Evolutionary conservation across 2,797 vertebrate species (phyloP).

Genomic region (Sparus aurata): DNA sequence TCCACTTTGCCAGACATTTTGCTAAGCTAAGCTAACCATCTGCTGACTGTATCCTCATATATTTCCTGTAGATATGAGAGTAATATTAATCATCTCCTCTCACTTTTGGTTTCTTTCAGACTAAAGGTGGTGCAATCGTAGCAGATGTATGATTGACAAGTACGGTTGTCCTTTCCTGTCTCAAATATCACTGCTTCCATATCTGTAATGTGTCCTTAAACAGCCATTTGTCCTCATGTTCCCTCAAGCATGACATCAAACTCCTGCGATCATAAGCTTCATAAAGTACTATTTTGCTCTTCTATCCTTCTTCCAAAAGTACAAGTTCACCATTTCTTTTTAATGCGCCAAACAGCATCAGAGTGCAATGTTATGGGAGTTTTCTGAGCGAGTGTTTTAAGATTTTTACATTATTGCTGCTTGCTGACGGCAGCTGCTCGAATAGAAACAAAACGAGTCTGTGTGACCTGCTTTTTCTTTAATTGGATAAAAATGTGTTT

Average conservation of each 20-base stretch:
- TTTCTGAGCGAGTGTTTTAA: conserved; percentile 30
- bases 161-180: not conserved
- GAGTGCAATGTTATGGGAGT: conserved; percentile 28
- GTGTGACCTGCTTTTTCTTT: conserved; percentile 58
- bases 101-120: not conserved
- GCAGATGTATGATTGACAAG: not conserved
- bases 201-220: not conserved
- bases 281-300: conserved; percentile 3
- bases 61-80: not conserved
- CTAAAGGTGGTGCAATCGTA: not conserved
- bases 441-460: conserved; percentile 30
- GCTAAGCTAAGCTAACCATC: not conserved
- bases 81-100: not conserved
- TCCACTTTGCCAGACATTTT: not conserved
- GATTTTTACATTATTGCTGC: conserved; percentile 34
- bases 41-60: not conserved
- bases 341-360: not conserved
- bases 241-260: not conserved
- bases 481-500: conserved; percentile 37
- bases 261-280: not conserved
- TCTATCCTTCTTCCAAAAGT: conserved; percentile 27
- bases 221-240: conserved; percentile 8
- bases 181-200: not conserved
- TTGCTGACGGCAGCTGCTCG: conserved; percentile 31
- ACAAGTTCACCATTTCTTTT: conserved; percentile 11